Percentiles rank a stretch among this genome's conserved stretches.
Evolutionary conservation across 2,888 invertebrate species (phyloP).

Genomic region (Hyppa rectilinea): DNA sequence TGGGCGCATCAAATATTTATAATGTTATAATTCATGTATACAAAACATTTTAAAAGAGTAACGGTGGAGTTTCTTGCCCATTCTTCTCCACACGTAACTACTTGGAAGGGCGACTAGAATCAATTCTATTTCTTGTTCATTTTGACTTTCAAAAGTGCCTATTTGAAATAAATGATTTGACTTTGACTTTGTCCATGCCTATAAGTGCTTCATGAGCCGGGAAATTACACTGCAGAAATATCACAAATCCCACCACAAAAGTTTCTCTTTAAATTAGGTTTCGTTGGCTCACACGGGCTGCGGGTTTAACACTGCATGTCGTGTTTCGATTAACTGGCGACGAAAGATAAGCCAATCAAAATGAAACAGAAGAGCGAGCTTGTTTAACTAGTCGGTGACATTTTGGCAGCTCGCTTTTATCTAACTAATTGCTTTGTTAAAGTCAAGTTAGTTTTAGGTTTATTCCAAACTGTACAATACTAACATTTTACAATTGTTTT

Average conservation of each 20-base stretch:
- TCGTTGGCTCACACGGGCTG: conserved; percentile 1
- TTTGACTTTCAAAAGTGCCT: too few species aligned
- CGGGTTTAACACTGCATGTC: not conserved
- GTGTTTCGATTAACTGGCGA: conserved; percentile 22
- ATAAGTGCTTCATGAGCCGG: not conserved
- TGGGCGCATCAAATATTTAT: too few species aligned
- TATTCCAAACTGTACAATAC: too few species aligned
- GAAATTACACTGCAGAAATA: conserved; percentile 8
- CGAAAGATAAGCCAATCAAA: conserved; percentile 4
- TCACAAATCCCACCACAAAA: not conserved
- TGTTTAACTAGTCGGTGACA: not conserved
- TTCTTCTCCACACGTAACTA: too few species aligned
- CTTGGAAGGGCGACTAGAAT: too few species aligned
- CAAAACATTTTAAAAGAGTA: too few species aligned
- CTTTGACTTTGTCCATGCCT: too few species aligned
- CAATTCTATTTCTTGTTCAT: too few species aligned
- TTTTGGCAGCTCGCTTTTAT: conserved; percentile 7
- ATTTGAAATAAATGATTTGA: too few species aligned
- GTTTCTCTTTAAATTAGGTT: conserved; percentile 14
- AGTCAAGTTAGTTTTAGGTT: not conserved
- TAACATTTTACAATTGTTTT: too few species aligned
- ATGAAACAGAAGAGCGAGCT: not conserved
- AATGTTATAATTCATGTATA: too few species aligned
- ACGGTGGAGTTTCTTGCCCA: too few species aligned
- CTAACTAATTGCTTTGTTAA: not conserved